Percentiles rank a stretch among this genome's conserved stretches.
Conservation (phyloP, 2,797 vertebrate genomes). For the Streptopelia turtur region DNA sequence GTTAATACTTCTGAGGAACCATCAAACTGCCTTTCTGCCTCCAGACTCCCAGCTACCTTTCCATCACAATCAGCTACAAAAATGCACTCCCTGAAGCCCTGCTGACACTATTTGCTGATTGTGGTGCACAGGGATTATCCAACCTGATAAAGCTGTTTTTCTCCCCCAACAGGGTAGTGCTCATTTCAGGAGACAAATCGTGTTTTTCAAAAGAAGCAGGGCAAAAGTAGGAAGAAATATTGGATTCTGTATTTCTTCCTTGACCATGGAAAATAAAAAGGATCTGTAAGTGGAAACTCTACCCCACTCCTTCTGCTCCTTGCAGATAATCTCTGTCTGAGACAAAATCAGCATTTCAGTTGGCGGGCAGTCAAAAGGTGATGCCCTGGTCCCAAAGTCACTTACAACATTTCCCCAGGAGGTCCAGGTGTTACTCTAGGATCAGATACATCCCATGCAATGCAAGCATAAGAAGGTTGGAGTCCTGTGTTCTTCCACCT, state of each 20-base stretch:
- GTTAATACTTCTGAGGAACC: neutral
- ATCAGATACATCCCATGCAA: rapidly evolving
- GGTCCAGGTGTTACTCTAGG: neutral
- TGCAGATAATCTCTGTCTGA: neutral
- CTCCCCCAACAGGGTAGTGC: neutral
- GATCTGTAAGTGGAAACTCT: neutral
- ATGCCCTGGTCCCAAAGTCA: neutral
- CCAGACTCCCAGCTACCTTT: neutral
- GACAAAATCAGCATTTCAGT: neutral
- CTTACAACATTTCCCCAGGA: neutral
- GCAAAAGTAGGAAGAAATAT: neutral
- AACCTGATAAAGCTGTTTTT: neutral
- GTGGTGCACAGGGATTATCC: neutral
- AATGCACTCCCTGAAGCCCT: neutral
- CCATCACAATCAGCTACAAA: neutral
- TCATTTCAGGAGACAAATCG: neutral
- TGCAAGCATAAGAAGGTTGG: neutral
- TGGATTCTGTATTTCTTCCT: neutral
- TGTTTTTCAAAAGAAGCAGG: neutral
- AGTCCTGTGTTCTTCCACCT: neutral
- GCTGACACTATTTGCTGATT: neutral
- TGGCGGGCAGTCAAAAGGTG: neutral
- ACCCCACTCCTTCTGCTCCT: neutral
- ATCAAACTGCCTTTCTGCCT: neutral
- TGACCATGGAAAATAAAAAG: neutral